Evolutionary conservation across 2,113 vertebrate species (phyloP).

Genomic region (Malurus alboscapulatus): DNA sequence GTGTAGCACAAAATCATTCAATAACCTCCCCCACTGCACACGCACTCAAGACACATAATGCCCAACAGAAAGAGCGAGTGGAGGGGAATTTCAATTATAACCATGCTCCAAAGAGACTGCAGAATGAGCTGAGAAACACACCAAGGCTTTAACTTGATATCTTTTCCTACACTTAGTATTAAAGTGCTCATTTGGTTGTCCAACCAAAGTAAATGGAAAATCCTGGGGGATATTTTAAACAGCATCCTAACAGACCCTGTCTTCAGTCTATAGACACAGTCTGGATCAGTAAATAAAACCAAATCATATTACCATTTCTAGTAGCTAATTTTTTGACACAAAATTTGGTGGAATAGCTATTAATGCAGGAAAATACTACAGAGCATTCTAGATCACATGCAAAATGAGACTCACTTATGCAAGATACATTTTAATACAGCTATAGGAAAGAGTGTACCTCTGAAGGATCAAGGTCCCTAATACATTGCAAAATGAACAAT

Average conservation of each 20-base stretch:
- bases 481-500: not conserved
- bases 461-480: not conserved
- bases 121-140: not conserved
- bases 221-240: not conserved
- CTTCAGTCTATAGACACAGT: not conserved
- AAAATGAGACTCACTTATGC: not conserved
- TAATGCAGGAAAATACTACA: not conserved
- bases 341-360: not conserved
- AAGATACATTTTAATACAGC: not conserved
- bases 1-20: constrained; percentile 9
- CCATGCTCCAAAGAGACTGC: not conserved
- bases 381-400: not conserved
- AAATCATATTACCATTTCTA: not conserved
- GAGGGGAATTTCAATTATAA: constrained; percentile 28
- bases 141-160: not conserved
- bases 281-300: not conserved
- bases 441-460: not conserved
- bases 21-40: not conserved
- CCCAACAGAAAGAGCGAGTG: not conserved
- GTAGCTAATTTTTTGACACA: not conserved
- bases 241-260: not conserved
- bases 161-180: not conserved
- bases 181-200: not conserved
- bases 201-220: not conserved
- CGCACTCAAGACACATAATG: not conserved